Evolutionary conservation across 2,888 invertebrate species (phyloP).

Genomic region (Smittia sp.): DNA sequence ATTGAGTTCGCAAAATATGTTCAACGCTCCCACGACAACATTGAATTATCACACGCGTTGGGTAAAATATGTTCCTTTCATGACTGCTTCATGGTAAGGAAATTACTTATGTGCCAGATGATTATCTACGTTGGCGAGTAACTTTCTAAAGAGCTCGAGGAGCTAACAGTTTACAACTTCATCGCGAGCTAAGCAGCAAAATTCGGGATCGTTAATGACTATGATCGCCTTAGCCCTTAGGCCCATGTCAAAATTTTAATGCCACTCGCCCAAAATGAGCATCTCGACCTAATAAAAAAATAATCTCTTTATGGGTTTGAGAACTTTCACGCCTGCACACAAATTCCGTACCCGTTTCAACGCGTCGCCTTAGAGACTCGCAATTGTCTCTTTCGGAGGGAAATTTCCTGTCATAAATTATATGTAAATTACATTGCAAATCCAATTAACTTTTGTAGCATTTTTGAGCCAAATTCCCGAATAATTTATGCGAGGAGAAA

Average conservation of each 20-base stretch:
- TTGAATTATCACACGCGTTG: neutral
- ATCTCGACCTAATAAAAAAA: too few relatives aligned
- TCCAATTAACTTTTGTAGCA: slow-evolving; percentile 35
- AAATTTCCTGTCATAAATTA: slow-evolving; percentile 35
- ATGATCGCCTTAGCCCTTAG: too few relatives aligned
- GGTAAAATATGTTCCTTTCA: too few relatives aligned
- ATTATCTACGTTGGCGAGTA: too few relatives aligned
- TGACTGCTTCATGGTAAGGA: too few relatives aligned
- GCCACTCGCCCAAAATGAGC: too few relatives aligned
- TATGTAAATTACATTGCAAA: slow-evolving; percentile 35
- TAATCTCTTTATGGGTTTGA: neutral
- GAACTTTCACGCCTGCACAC: neutral
- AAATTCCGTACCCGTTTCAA: neutral
- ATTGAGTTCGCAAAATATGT: slow-evolving; percentile 28
- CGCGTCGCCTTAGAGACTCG: neutral
- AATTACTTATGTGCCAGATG: too few relatives aligned
- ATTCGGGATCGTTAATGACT: too few relatives aligned
- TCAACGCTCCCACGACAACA: neutral
- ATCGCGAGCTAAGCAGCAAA: too few relatives aligned
- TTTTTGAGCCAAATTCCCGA: slow-evolving; percentile 27
- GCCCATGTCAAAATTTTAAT: too few relatives aligned
- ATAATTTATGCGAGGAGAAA: slow-evolving; percentile 32
- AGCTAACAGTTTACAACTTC: too few relatives aligned
- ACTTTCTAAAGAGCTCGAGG: too few relatives aligned
- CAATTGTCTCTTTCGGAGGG: slow-evolving; percentile 8